These are phyloP conservation scores for Sminthurinus aureus DNA, from an alignment of 2,888 invertebrate species.

Conservation along the genomic window DNA sequence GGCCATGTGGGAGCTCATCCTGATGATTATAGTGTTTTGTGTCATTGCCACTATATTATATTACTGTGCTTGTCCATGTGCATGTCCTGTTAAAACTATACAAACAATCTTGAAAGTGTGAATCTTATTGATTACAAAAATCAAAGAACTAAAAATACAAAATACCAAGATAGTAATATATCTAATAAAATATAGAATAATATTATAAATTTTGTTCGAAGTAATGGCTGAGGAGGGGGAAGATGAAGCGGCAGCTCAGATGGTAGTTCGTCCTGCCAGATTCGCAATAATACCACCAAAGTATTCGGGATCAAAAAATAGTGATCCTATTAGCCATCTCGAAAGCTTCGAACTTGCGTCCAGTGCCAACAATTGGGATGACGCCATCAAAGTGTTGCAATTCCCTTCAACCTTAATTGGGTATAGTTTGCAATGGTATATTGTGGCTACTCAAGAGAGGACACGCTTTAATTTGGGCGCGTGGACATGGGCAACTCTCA, in stretches of 20 bases:
- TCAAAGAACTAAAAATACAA: too few relatives aligned
- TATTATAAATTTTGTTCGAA: too few relatives aligned
- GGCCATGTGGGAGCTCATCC: too few relatives aligned
- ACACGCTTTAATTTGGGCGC: background rate
- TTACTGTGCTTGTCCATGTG: too few relatives aligned
- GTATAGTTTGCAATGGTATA: background rate
- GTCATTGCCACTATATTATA: too few relatives aligned
- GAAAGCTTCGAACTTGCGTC: background rate
- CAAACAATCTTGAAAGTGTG: too few relatives aligned
- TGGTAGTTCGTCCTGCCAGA: background rate
- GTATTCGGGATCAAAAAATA: background rate
- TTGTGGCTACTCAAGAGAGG: background rate
- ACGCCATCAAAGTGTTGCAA: background rate
- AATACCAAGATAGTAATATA: too few relatives aligned
- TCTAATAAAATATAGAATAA: too few relatives aligned
- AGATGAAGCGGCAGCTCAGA: background rate
- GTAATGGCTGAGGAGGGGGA: too few relatives aligned
- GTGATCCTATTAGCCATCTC: background rate
- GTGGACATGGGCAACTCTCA: background rate
- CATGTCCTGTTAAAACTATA: too few relatives aligned
- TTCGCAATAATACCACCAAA: background rate
- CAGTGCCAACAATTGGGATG: background rate
- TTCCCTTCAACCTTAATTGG: background rate
- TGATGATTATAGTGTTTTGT: too few relatives aligned
- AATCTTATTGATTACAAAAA: too few relatives aligned